A percentile compares a stretch with the other conserved stretches of the same genome.
Evolutionary conservation across 1,140 invertebrate species (phyloP).

Genomic region (Lithobius niger): DNA sequence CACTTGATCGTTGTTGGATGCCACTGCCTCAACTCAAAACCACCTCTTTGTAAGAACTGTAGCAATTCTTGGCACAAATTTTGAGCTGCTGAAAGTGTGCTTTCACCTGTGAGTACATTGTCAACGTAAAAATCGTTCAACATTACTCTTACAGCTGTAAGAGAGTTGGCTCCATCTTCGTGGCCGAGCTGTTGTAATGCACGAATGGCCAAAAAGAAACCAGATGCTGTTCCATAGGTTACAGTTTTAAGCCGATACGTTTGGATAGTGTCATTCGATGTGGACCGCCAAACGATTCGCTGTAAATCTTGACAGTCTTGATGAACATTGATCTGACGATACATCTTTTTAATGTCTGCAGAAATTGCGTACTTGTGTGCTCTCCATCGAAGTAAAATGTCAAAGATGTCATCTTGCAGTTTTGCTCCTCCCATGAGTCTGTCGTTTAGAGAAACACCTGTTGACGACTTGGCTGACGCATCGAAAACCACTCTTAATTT

Average conservation of each 20-base stretch:
- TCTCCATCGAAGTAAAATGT: slow-evolving; percentile 21
- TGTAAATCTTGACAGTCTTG: slow-evolving; percentile 26
- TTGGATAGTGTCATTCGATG: slow-evolving; percentile 19
- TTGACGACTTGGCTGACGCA: slow-evolving; percentile 21
- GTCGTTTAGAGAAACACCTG: slow-evolving; percentile 27
- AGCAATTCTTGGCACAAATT: slow-evolving; percentile 20
- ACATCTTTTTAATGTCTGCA: slow-evolving; percentile 29
- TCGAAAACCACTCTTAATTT: slow-evolving; percentile 31
- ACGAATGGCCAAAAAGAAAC: slow-evolving; percentile 27
- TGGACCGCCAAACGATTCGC: slow-evolving; percentile 31
- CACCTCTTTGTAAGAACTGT: slow-evolving; percentile 16
- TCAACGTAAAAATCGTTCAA: slow-evolving; percentile 24
- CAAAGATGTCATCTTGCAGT: slow-evolving; percentile 18
- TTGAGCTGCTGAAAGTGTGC: slow-evolving; percentile 23
- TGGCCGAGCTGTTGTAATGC: slow-evolving; percentile 25
- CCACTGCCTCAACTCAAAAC: slow-evolving; percentile 28
- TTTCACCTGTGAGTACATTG: slow-evolving; percentile 29
- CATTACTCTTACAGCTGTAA: slow-evolving; percentile 12
- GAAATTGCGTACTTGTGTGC: slow-evolving; percentile 20
- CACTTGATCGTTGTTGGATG: slow-evolving; percentile 19
- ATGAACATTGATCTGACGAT: slow-evolving; percentile 16
- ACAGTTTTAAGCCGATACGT: slow-evolving; percentile 22
- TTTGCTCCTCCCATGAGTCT: slow-evolving; percentile 19
- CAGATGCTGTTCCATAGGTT: slow-evolving; percentile 29
- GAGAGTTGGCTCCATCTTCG: slow-evolving; percentile 21